phyloP scores from a whole-genome alignment of 2,888 invertebrate genomes.

The Tetranychus piercei region DNA sequence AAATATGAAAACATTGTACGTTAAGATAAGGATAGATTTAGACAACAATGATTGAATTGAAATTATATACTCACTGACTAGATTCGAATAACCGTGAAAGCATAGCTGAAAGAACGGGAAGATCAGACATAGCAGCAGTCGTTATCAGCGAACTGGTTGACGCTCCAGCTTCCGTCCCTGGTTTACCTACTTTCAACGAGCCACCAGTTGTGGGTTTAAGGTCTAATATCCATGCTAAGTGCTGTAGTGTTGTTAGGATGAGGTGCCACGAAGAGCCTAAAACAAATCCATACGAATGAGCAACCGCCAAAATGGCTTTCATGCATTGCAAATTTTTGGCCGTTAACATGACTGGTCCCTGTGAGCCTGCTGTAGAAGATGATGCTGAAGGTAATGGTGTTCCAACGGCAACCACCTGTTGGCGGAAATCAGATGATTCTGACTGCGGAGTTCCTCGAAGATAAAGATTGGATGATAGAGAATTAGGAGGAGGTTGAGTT shows the following conservation, averaged over 20 bases:
- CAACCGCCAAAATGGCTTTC: constrained; percentile 67
- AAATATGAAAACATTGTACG: too few species aligned
- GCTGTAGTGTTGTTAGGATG: constrained; percentile 68
- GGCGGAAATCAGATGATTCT: constrained; percentile 46
- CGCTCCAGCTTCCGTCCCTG: constrained; percentile 30
- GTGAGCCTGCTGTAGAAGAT: constrained; percentile 45
- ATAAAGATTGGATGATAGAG: constrained; percentile 2
- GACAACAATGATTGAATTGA: neutral
- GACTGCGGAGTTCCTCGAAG: constrained; percentile 5
- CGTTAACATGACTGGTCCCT: constrained; percentile 83
- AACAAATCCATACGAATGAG: constrained; percentile 75
- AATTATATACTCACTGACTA: constrained; percentile 43
- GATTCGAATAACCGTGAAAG: constrained; percentile 81
- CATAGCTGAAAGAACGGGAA: constrained; percentile 73
- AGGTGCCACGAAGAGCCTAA: constrained; percentile 88
- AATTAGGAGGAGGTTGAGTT: neutral
- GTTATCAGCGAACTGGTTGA: constrained; percentile 41
- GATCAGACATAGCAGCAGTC: constrained; percentile 85
- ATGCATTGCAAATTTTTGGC: constrained; percentile 93
- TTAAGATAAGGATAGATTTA: neutral
- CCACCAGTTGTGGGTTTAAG: constrained; percentile 85
- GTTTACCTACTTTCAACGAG: constrained; percentile 53
- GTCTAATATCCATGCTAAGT: constrained; percentile 76
- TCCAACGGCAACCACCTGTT: constrained; percentile 92
- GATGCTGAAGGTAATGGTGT: constrained; percentile 53